Percentiles rank a stretch among this genome's conserved stretches.
Conservation (phyloP, 2,888 invertebrate species). For the Drosophila lutescens region DNA sequence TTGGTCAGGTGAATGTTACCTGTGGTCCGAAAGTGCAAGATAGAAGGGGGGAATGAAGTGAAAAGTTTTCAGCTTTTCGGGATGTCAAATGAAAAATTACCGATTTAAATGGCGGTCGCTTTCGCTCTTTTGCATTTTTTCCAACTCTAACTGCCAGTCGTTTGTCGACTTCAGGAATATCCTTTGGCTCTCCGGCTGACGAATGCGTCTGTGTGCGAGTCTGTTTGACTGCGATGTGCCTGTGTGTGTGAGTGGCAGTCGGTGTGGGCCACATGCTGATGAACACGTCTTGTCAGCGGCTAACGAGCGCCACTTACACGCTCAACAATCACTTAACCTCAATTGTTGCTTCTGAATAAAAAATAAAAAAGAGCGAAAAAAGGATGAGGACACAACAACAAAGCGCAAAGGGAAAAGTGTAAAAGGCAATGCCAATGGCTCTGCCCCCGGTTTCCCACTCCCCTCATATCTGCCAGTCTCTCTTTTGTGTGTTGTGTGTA, state of each 20-base stretch:
- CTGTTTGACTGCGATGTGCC: slow-evolving; percentile 8
- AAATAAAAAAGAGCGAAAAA: slow-evolving; percentile 27
- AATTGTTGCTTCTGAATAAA: slow-evolving; percentile 66
- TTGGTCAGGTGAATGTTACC: slow-evolving; percentile 49
- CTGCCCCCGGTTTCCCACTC: neutral
- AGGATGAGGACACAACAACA: slow-evolving; percentile 19
- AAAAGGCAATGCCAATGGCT: slow-evolving; percentile 64
- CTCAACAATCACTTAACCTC: slow-evolving; percentile 74
- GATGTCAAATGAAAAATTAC: slow-evolving; percentile 64
- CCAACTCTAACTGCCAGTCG: slow-evolving; percentile 63
- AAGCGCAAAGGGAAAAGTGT: slow-evolving; percentile 54
- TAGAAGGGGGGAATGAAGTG: slow-evolving; percentile 5
- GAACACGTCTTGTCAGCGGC: slow-evolving; percentile 73
- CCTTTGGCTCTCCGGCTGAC: slow-evolving; percentile 29
- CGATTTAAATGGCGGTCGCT: slow-evolving; percentile 62
- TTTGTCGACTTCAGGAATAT: slow-evolving; percentile 60
- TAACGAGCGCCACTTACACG: slow-evolving; percentile 72
- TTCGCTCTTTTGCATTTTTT: slow-evolving; percentile 25
- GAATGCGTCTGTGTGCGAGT: slow-evolving; percentile 28
- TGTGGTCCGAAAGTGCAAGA: slow-evolving; percentile 17
- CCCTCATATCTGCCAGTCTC: slow-evolving; percentile 9
- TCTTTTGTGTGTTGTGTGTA: slow-evolving; percentile 52
- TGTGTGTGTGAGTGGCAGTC: slow-evolving; percentile 15
- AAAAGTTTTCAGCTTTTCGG: slow-evolving; percentile 45
- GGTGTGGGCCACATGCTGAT: slow-evolving; percentile 63